Base-by-base conservation (phyloP, 1,140 invertebrate genomes). In the Centruroides sculpturatus region DNA sequence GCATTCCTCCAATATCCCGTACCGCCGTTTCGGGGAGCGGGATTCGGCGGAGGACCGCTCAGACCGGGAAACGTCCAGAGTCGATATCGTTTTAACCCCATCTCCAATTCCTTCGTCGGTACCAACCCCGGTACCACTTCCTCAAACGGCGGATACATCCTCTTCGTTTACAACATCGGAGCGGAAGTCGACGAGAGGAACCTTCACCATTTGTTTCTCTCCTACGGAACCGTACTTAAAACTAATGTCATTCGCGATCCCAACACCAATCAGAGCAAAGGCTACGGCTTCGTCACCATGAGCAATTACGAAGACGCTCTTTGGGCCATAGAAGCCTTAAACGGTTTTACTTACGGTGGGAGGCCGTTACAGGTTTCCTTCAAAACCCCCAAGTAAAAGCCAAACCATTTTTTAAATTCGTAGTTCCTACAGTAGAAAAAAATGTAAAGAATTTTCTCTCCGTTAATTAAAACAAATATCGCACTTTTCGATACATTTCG, bases 201-300 rank as follows among this genome's bases (percentile, higher is more conserved):
- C 9, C 63, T 77, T 7, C 73, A 69, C 68, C 68, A 72, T 35
- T 59, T 77, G 59, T 77, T 77, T 64, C 68, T 69, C 8, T 67
- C 69, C 0, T 76, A 72, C 65, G 76, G 76, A 35, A 71, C 69
- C 6, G 71, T 77, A 4, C 66, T 70, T 47, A 75, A 75, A 61
- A 72, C 72, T 5, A 75, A 75, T 63, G 71, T 76, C 13, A 71
- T 77, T 12, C 64, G 71, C 55, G 73, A 75, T 51, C 67, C 68
- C 54, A 65, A 66, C 41, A 71, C 73, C 55, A 67, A 67, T 55
- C 60, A 69, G 47, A 69, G 72, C 59, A 77, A 76, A 66, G 75
- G 75, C 11, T 77, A 69, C 69, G 75, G 74, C 4, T 77, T 77
- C 68, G 75, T 77, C 5, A 77, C 75, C 13, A 77, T 77, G 75